phyloP scores from a whole-genome alignment of 2,113 vertebrate genomes.

The Procavia capensis region DNA sequence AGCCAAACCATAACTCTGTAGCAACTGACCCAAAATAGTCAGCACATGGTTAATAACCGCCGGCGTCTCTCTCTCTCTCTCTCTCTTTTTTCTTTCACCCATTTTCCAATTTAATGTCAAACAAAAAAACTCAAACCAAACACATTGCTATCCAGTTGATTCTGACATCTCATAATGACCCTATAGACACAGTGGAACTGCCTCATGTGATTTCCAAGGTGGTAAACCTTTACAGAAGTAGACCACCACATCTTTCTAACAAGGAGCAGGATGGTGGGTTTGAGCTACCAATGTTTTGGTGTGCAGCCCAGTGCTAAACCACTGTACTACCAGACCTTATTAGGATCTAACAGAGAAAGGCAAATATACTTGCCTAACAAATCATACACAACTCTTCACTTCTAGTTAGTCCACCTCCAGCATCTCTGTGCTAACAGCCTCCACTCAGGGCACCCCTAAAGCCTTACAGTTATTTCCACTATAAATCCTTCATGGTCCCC shows the following conservation, averaged over 20 bases:
- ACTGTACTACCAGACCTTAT: no score
- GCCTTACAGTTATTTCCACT: background rate
- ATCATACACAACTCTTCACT: background rate
- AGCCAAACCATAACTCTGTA: background rate
- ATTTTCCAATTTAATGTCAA: background rate
- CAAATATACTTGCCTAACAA: background rate
- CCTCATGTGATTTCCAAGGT: no score
- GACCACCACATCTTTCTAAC: no score
- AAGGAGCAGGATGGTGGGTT: no score
- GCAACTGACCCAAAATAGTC: background rate
- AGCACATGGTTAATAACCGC: background rate
- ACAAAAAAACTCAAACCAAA: no score
- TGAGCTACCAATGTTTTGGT: no score
- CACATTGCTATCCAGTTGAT: no score
- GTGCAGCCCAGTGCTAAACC: no score
- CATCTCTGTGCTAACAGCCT: background rate
- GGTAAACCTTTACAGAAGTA: no score
- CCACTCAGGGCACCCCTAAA: background rate
- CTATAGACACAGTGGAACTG: no score
- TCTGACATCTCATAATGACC: no score
- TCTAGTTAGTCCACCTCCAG: background rate
- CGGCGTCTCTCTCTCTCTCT: background rate
- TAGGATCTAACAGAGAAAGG: background rate
- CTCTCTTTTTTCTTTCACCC: background rate
- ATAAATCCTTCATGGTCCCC: background rate